Conservation (phyloP, 2,113 vertebrate genomes). For the Columba livia region DNA sequence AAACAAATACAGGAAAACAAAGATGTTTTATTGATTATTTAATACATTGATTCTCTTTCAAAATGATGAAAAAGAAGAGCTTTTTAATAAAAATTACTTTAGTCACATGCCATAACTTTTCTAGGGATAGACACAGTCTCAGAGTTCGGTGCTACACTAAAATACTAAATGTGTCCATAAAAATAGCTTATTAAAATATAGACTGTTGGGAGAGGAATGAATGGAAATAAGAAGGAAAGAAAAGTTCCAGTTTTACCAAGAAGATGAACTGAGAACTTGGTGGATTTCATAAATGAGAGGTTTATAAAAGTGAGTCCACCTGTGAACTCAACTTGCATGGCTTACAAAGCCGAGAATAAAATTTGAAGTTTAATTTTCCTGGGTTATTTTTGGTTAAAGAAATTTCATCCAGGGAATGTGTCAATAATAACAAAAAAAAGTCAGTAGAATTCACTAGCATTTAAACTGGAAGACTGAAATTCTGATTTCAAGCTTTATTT, state of each 20-base stretch:
- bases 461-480: background rate
- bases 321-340: background rate
- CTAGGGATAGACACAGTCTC: background rate
- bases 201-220: background rate
- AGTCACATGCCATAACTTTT: background rate
- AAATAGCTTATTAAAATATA: background rate
- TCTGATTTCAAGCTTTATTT: background rate
- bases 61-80: background rate
- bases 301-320: background rate
- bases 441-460: background rate
- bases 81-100: background rate
- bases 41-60: background rate
- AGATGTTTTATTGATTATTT: background rate
- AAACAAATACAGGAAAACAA: background rate
- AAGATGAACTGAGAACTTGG: background rate
- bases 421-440: background rate
- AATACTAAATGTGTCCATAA: background rate
- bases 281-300: background rate
- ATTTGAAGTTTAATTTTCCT: background rate
- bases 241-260: background rate
- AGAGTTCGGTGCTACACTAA: background rate
- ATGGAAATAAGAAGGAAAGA: background rate
- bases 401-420: background rate
- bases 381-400: background rate
- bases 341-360: background rate